A percentile compares a stretch with the other conserved stretches of the same genome.
phyloP scores from a whole-genome alignment of 2,113 vertebrate genomes.

The Neotragus moschatus region DNA sequence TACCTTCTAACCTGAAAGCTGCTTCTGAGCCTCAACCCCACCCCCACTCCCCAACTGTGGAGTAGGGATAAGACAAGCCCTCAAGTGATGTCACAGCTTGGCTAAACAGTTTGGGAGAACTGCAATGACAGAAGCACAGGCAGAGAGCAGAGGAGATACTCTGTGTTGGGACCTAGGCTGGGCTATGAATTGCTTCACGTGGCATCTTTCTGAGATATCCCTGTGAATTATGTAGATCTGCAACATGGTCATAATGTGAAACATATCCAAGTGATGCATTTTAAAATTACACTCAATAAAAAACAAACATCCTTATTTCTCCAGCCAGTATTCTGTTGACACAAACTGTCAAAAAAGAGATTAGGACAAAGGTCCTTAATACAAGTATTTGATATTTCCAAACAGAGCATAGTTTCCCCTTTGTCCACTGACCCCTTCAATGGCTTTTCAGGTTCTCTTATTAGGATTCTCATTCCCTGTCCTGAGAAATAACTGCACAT shows the following conservation, averaged over 20 bases:
- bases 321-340: neutral
- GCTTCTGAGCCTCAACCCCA: neutral
- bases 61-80: neutral
- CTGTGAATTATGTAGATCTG: neutral
- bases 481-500: constrained; percentile 33
- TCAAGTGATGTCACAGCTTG: neutral
- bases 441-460: constrained; percentile 13
- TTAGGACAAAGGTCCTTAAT: constrained; percentile 18
- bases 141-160: neutral
- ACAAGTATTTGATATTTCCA: constrained; percentile 28
- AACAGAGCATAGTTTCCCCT: constrained; percentile 11
- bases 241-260: neutral
- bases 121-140: neutral
- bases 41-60: neutral
- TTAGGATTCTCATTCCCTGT: constrained; percentile 38
- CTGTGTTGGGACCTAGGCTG: neutral
- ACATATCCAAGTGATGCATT: neutral
- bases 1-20: neutral
- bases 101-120: neutral
- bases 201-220: neutral
- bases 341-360: neutral
- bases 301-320: constrained; percentile 30
- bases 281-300: neutral
- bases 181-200: neutral
- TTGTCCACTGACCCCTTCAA: constrained; percentile 34